phyloP scores from a whole-genome alignment of 1,140 invertebrate genomes.

The Mesaphorura yosii region DNA sequence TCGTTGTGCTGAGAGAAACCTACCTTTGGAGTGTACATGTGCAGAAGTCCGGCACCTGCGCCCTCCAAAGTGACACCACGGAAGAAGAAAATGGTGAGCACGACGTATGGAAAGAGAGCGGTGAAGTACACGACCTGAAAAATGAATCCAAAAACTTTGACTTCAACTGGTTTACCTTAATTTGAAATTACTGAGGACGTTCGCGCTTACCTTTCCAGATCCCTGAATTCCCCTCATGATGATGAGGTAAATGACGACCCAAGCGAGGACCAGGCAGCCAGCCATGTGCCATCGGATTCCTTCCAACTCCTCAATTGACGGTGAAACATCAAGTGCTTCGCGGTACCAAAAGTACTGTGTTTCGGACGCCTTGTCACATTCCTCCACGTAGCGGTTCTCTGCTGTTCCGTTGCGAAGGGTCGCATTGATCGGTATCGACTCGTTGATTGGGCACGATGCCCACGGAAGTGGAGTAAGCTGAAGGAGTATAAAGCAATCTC shows the following conservation, averaged over 20 bases:
- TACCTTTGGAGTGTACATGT: constrained; percentile 87
- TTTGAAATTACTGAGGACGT: too few species aligned
- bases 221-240: constrained; percentile 97
- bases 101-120: constrained; percentile 87
- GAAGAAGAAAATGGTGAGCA: constrained; percentile 89
- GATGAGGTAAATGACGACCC: constrained; percentile 90
- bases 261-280: constrained; percentile 78
- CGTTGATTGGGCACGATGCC: constrained; percentile 55
- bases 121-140: constrained; percentile 88
- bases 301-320: constrained; percentile 53
- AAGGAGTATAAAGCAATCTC: too few species aligned
- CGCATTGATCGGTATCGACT: too few species aligned
- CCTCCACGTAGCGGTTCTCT: constrained; percentile 44
- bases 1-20: background rate
- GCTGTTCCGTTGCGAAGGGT: constrained; percentile 37
- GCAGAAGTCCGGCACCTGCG: constrained; percentile 69
- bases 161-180: too few species aligned
- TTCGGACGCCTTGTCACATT: constrained; percentile 69
- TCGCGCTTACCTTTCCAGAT: constrained; percentile 89
- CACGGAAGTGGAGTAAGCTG: constrained; percentile 66
- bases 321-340: constrained; percentile 67
- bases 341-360: constrained; percentile 85
- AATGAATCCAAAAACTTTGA: constrained; percentile 23
- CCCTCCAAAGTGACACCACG: constrained; percentile 80
- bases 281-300: constrained; percentile 90